These are phyloP conservation scores for Papilio aristodemus DNA, from an alignment of 1,140 invertebrate genomes.

Conservation along the genomic window DNA sequence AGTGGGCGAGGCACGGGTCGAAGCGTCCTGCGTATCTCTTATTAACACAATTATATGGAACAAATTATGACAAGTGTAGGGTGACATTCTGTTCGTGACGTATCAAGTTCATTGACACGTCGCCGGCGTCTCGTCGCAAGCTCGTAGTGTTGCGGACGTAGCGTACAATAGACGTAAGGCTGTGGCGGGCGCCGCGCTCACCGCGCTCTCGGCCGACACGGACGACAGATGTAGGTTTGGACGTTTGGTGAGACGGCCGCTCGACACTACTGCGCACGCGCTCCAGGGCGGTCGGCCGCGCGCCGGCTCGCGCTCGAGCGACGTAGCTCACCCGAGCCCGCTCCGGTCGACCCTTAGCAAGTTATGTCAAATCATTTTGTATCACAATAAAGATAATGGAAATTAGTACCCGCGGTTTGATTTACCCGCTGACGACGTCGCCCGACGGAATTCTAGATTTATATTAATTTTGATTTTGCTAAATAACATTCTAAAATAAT, in stretches of 20 bases:
- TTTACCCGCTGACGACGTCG: constrained; percentile 32
- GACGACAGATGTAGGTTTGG: not conserved
- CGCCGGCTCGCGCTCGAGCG: not conserved
- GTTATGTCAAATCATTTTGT: constrained; percentile 34
- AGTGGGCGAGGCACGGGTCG: constrained; percentile 20
- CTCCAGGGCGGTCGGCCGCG: too few species aligned
- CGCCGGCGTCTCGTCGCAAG: not conserved
- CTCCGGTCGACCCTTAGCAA: not conserved
- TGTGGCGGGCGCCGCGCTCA: not conserved
- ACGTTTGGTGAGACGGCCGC: too few species aligned
- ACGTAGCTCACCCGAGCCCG: not conserved
- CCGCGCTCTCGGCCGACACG: too few species aligned
- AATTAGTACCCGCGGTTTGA: constrained; percentile 22
- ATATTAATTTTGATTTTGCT: constrained; percentile 37
- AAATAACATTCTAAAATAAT: constrained; percentile 42
- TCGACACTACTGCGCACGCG: too few species aligned
- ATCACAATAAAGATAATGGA: constrained; percentile 27
- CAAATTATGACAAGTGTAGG: constrained; percentile 3
- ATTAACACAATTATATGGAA: not conserved
- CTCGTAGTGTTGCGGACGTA: not conserved
- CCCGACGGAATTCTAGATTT: constrained; percentile 25
- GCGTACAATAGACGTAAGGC: not conserved
- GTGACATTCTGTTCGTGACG: not conserved
- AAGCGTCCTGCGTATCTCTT: not conserved
- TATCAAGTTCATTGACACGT: not conserved